Base-by-base conservation (phyloP, 2,797 vertebrate genomes). In the Pelodytes ibericus region DNA sequence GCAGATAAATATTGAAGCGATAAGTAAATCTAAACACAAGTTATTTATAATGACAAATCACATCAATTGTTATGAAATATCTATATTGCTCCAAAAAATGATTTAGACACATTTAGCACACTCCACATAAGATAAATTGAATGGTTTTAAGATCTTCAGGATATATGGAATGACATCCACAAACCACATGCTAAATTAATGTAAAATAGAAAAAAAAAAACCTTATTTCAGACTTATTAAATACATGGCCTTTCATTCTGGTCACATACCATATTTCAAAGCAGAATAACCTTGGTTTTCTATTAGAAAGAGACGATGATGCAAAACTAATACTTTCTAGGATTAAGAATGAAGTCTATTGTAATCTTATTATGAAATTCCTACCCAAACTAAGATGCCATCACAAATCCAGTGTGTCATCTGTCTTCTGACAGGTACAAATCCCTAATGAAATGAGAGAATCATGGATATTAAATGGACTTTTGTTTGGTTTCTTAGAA, bases 301-400 rank as follows among this genome's bases (percentile, higher is more conserved):
- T 69, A 26, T 36, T 58, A 24, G 58, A 56, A 57, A 24, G 58
- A 56, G 44, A 75, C 65, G 56, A 61, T 60, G 39, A 72, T 56
- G 75, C 62, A 60, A 66, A 78, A 39, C 30, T 27, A 68, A 73
- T 62, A 60, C 44, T 62, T 62, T 62, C 62, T 56, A 60, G 62
- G 25, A 72, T 72, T 73, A 31, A 44, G n/a, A 72, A 79, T 68
- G 24, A 68, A 53, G 18, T 49, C 29, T 68, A 56, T 26, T 56
- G 61, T 66, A 72, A 78, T 78, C 67, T 61, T 72, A 67, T 67
- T 72, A 61, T 57, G 57, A 59, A 72, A 72, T 59, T 58, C 61
- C 69, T 67, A 25, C 41, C 62, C 30, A 73, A 53, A 26, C 49
- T 29, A 56, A 62, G 64, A 47, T 64, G 18, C 57, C 74, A 20